Base-by-base conservation (phyloP, 2,888 invertebrate genomes). In the Yponomeuta plumbellus region DNA sequence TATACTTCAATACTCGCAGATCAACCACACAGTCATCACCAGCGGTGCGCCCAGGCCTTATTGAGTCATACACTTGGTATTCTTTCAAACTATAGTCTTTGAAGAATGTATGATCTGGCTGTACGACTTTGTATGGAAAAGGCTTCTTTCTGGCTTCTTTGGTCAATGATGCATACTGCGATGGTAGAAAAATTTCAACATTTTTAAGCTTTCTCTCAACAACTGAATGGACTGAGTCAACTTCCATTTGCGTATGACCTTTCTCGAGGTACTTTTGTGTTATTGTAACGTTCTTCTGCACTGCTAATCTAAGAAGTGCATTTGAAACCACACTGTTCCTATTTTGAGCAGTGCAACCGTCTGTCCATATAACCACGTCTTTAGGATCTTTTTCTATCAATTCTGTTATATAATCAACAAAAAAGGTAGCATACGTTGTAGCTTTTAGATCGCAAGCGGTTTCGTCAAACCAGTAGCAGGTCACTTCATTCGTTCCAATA, bases 401-500 rank as follows among this genome's bases (percentile, higher is more conserved):
- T 26, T 26, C 26, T 26, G 26, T 26, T 26, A 26, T 26, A 26
- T 26, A 26, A 26, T 76, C 73, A 11, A 71, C 63, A 63, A 71
- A 72, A 68, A 73, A 74, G 23, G 73, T 72, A 13, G 74, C 74
- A 64, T 73, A 76, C 6, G 73, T 73, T 26, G 71, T 69, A 5
- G 75, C 69, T 73, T 71, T 74, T 65, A 76, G 67, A 66, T 73
- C 72, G 67, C 70, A 70, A 2, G 67, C 67, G 4, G 72, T 74
- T 57, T 76, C 74, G 52, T 74, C 73, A 58, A 74, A 75, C 73
- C 75, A 76, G 52, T 75, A 75, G 57, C 74, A 75, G 0, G 66
- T 70, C 1, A 71, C 73, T 57, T 64, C 10, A 64, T 71, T 62
- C 22, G 62, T 76, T 17, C 71, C 72, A 11, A 75, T 68, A 61